These are phyloP conservation scores for Heliconius hermathena DNA, from an alignment of 1,140 invertebrate genomes.

Conservation along the genomic window DNA sequence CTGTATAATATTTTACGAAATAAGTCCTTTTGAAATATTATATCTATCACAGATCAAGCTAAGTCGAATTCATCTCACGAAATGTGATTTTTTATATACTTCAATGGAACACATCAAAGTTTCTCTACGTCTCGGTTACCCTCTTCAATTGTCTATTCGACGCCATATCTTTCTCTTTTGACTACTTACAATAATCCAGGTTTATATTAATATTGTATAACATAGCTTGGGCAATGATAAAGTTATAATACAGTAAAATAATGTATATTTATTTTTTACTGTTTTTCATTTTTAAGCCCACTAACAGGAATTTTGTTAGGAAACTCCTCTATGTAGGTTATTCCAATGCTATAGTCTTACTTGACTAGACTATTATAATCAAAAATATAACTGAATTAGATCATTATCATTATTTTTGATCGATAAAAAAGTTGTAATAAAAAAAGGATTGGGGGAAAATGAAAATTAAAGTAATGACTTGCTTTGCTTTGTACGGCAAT, in stretches of 20 bases:
- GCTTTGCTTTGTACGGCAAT: too few relatives aligned
- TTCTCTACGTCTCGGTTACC: slow-evolving; percentile 58
- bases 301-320: too few relatives aligned
- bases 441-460: too few relatives aligned
- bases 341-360: too few relatives aligned
- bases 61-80: slow-evolving; percentile 63
- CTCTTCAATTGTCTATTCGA: slow-evolving; percentile 69
- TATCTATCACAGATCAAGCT: slow-evolving; percentile 47
- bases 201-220: slow-evolving; percentile 1
- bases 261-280: neutral
- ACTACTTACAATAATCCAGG: slow-evolving; percentile 11
- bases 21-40: slow-evolving; percentile 27
- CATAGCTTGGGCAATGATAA: neutral
- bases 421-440: too few relatives aligned
- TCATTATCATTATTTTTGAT: too few relatives aligned
- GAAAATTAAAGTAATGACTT: too few relatives aligned
- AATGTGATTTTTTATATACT: slow-evolving; percentile 57
- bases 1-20: slow-evolving; percentile 41
- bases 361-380: too few relatives aligned
- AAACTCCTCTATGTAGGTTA: too few relatives aligned
- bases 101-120: slow-evolving; percentile 65
- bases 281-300: too few relatives aligned
- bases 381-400: too few relatives aligned
- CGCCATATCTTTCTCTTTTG: slow-evolving; percentile 51
- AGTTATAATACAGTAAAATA: neutral